phyloP scores from a whole-genome alignment of 2,888 invertebrate species.

The Sepioteuthis lessoniana region DNA sequence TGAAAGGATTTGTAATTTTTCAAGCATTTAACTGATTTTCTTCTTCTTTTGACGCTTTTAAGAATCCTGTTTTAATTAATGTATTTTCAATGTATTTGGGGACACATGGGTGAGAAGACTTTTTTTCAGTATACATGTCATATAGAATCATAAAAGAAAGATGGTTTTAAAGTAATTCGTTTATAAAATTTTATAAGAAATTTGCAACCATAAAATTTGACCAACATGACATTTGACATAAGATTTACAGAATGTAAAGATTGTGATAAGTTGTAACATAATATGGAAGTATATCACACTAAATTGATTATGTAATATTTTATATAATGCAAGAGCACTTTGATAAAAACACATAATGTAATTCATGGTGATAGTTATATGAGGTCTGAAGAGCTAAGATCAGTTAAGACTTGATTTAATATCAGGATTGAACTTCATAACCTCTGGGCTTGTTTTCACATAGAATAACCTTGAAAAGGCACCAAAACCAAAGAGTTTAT shows the following conservation, averaged over 20 bases:
- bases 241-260: neutral
- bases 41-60: too few relatives aligned
- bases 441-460: neutral
- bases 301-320: neutral
- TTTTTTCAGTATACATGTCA: too few relatives aligned
- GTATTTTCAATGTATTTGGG: too few relatives aligned
- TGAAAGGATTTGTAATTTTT: too few relatives aligned
- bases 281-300: neutral
- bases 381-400: neutral
- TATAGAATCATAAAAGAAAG: too few relatives aligned
- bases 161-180: too few relatives aligned
- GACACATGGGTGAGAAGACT: too few relatives aligned
- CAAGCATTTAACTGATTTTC: too few relatives aligned
- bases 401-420: conserved; percentile 1
- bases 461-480: neutral
- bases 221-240: too few relatives aligned
- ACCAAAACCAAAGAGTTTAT: neutral
- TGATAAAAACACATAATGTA: neutral
- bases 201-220: too few relatives aligned
- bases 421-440: neutral
- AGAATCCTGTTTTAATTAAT: too few relatives aligned
- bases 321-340: neutral
- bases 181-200: too few relatives aligned
- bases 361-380: neutral
- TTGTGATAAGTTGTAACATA: neutral